These are phyloP conservation scores for Scaptodrosophila lebanonensis DNA, from an alignment of 1,140 invertebrate species.

Conservation along the genomic window DNA sequence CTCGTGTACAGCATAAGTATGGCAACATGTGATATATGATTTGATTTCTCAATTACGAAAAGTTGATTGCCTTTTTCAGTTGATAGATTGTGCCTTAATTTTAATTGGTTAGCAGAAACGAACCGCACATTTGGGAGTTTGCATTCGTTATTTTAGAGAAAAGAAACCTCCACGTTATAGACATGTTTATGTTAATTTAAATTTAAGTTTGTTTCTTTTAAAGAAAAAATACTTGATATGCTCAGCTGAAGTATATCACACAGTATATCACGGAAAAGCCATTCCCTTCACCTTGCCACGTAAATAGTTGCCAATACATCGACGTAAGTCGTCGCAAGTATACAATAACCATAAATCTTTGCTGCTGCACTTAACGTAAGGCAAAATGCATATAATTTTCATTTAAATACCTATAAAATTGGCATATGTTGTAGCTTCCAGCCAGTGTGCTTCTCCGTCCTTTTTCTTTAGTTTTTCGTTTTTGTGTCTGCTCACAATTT, in stretches of 20 bases:
- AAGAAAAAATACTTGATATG: too few species aligned
- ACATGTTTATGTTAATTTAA: not conserved
- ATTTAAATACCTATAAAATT: constrained; percentile 52
- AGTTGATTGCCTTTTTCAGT: constrained; percentile 38
- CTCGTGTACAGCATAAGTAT: too few species aligned
- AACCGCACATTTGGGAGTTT: too few species aligned
- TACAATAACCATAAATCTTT: constrained; percentile 53
- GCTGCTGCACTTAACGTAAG: constrained; percentile 28
- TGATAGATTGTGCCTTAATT: constrained; percentile 9
- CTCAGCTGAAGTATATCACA: too few species aligned
- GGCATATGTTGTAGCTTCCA: constrained; percentile 14
- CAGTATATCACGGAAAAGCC: too few species aligned
- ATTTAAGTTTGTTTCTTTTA: not conserved
- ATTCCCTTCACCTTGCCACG: not conserved
- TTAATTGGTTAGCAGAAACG: constrained; percentile 60
- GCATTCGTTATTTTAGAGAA: too few species aligned
- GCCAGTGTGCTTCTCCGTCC: constrained; percentile 5
- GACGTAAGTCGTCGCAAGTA: constrained; percentile 15
- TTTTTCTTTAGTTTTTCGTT: not conserved
- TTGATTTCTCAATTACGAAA: constrained; percentile 41
- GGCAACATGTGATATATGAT: constrained; percentile 40
- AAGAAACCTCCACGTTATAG: too few species aligned
- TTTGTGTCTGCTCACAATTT: constrained; percentile 13
- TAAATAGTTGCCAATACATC: constrained; percentile 36
- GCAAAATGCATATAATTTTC: constrained; percentile 45